Base-by-base conservation (phyloP, 92 coral and sea anemone genomes). In the Anthopleura xanthogrammica region DNA sequence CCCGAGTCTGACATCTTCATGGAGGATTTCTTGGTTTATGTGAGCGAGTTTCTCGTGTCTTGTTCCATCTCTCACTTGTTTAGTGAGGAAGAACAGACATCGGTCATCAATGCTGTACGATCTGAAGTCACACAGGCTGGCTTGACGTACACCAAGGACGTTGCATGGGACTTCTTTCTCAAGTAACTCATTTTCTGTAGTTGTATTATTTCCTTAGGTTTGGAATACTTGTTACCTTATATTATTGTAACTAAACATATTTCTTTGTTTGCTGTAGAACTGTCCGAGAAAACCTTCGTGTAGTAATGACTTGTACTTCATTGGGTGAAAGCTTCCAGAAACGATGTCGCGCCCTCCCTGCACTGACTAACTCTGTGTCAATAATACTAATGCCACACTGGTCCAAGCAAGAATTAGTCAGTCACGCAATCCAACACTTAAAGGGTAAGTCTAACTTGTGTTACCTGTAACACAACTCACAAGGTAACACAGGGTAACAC, bases 61-160 rank as follows among this genome's bases (percentile, higher is more conserved):
- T 94, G 97, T 43, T 97, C 98, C 8, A 97, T 97, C 73, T 95
- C 97, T 50, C 98, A 94, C 72, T 88, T 97, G 48, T 97, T 97
- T 85, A 86, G 94, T 40, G 99, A 97, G 43, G 99, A 97, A 83
- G 99, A 94, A 71, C 99, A 95, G 81, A 97, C 94, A 9, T 97
- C 98, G 20, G 98, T 95, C 14, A 97, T 97, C 88, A 97, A 97
- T 81, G 97, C 99, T 12, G 99, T 97, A 24, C 85, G 99, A 42
- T 89, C 99, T 36, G 99, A 97, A 77, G 99, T 97, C 89, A 97
- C 99, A 1, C 99, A 97, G 79, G 99, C 99, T 42, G 99, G 99
- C n/a, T 90, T 97, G 55, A 92, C 99, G 1, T 97, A 97, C 89
- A 94, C 99, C 54, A 89, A 95, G 72, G 99, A 97, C 86, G 99